Conservation (phyloP, 1,140 invertebrate species). For the Aphidius gifuensis region DNA sequence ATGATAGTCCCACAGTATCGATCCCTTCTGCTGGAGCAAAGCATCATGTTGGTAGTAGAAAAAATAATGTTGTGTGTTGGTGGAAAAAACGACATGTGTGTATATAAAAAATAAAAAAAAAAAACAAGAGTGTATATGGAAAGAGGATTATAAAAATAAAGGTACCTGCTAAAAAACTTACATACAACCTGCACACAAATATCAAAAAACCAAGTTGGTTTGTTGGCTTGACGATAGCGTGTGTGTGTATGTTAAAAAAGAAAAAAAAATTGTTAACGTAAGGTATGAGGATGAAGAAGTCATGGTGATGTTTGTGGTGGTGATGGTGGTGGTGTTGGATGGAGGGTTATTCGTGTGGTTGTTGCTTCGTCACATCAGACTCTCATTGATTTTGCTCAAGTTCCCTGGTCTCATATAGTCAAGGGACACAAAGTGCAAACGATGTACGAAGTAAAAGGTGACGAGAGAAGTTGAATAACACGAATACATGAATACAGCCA, state of each 20-base stretch:
- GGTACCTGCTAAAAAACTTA: background rate
- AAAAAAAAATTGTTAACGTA: too few relatives aligned
- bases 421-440: too few relatives aligned
- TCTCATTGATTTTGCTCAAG: too few relatives aligned
- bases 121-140: background rate
- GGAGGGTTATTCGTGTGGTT: background rate
- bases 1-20: constrained; percentile 6
- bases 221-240: too few relatives aligned
- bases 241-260: too few relatives aligned
- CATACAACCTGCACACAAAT: background rate
- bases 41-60: too few relatives aligned
- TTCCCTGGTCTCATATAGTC: too few relatives aligned
- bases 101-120: constrained; percentile 4
- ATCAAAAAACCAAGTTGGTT: background rate
- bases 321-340: too few relatives aligned
- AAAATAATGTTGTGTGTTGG: too few relatives aligned
- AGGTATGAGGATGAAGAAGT: background rate
- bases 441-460: too few relatives aligned
- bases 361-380: constrained; percentile 6
- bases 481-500: too few relatives aligned
- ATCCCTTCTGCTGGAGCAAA: background rate
- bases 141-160: constrained; percentile 5
- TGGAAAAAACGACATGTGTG: background rate
- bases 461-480: too few relatives aligned
- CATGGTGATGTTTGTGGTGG: constrained; percentile 1